A percentile compares a stretch with the other conserved stretches of the same genome.
phyloP scores from a whole-genome alignment of 2,113 vertebrate genomes.

The Calypte anna region DNA sequence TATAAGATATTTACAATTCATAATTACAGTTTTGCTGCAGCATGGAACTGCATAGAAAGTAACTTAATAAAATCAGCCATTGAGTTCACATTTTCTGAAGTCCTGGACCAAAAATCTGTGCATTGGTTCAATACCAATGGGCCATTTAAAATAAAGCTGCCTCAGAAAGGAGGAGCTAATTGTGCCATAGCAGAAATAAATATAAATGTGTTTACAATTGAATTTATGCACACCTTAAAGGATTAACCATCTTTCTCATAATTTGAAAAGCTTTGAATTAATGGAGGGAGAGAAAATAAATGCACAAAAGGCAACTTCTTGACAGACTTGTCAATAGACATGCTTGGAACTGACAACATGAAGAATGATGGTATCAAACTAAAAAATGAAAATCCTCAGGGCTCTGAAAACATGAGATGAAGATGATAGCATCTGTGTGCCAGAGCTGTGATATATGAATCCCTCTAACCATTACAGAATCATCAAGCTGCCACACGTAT shows the following conservation, averaged over 20 bases:
- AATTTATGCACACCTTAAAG: conserved; percentile 11
- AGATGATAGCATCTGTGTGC: conserved; percentile 1
- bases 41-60: neutral
- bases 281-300: conserved; percentile 50
- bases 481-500: neutral
- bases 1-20: neutral
- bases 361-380: conserved; percentile 46
- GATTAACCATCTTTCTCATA: conserved; percentile 22
- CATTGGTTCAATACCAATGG: neutral
- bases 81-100: neutral
- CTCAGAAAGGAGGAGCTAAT: neutral
- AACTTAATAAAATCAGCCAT: neutral
- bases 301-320: conserved; percentile 18
- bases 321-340: conserved; percentile 53
- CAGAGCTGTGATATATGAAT: neutral
- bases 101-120: neutral
- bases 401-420: conserved; percentile 29
- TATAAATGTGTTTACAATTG: neutral
- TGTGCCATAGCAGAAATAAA: neutral
- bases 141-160: neutral
- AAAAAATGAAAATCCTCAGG: conserved; percentile 43
- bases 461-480: neutral
- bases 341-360: conserved; percentile 46
- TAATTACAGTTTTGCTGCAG: neutral
- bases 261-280: conserved; percentile 44